phyloP scores from a whole-genome alignment of 64 coral and sea anemone genomes.

The Astreopora myriophthalma region DNA sequence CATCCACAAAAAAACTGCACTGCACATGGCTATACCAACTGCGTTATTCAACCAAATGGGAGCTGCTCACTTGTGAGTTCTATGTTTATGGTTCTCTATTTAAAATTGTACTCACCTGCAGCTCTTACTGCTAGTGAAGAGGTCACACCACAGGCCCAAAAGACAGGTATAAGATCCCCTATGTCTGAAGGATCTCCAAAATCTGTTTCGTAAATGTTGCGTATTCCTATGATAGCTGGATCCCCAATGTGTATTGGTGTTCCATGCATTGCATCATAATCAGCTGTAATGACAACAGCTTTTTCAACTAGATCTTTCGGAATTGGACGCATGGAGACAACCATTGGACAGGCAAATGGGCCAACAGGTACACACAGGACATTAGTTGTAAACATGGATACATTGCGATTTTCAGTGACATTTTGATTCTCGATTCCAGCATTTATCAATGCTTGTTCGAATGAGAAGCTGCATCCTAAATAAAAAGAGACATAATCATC shows the following conservation, averaged over 20 bases:
- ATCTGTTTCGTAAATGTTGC: neutral
- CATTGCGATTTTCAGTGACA: constrained; percentile 11
- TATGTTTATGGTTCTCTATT: neutral
- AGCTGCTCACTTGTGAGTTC: too few relatives aligned
- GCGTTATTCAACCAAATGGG: too few relatives aligned
- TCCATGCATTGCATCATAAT: constrained; percentile 61
- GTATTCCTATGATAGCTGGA: constrained; percentile 70
- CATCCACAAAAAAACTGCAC: too few relatives aligned
- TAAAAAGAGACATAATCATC: constrained; percentile 81
- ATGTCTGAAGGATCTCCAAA: constrained; percentile 11
- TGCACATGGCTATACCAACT: too few relatives aligned
- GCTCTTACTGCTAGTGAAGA: constrained; percentile 38
- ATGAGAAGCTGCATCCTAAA: constrained; percentile 81
- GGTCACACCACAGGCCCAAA: constrained; percentile 71
- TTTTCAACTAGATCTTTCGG: constrained; percentile 50
- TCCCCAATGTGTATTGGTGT: constrained; percentile 78
- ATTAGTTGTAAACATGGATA: constrained; percentile 67
- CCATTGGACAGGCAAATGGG: constrained; percentile 41
- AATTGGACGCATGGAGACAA: constrained; percentile 72
- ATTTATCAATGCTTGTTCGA: constrained; percentile 72
- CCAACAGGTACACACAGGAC: constrained; percentile 55
- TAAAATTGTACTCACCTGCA: constrained; percentile 27
- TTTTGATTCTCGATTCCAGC: constrained; percentile 62
- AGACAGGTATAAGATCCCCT: constrained; percentile 60
- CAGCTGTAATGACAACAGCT: constrained; percentile 31